These are phyloP conservation scores for Nylanderia fulva DNA, from an alignment of 1,140 invertebrate species.

Conservation along the genomic window DNA sequence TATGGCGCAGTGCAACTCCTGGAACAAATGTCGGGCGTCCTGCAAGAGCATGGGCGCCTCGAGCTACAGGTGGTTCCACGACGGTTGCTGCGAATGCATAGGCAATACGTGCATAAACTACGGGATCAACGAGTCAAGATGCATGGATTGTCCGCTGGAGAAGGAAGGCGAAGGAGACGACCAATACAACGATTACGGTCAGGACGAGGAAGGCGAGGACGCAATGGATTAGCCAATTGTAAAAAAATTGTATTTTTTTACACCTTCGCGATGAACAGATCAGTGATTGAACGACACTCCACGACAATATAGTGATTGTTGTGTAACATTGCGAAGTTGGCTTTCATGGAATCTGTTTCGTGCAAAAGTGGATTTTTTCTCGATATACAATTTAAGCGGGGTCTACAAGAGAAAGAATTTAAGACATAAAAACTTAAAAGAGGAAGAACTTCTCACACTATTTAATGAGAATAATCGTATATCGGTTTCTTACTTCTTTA, in stretches of 20 bases:
- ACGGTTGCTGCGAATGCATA: conserved; percentile 98
- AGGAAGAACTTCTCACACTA: too few species aligned
- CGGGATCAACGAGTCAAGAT: conserved; percentile 95
- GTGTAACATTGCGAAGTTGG: background rate
- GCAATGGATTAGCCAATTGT: conserved; percentile 65
- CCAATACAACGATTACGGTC: conserved; percentile 83
- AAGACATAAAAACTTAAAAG: too few species aligned
- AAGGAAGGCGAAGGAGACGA: conserved; percentile 78
- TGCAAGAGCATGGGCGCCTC: conserved; percentile 92
- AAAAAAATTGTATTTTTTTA: too few species aligned
- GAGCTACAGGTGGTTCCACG: conserved; percentile 96
- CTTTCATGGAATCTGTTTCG: background rate
- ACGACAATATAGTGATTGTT: background rate
- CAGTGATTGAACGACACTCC: background rate
- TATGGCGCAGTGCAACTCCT: conserved; percentile 95
- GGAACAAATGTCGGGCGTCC: conserved; percentile 93
- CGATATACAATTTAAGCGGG: too few species aligned
- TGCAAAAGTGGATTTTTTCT: background rate
- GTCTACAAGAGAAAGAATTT: too few species aligned
- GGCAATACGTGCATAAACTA: conserved; percentile 96
- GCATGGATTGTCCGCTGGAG: conserved; percentile 78
- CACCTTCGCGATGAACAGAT: background rate
- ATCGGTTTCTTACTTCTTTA: too few species aligned
- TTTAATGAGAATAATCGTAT: too few species aligned
- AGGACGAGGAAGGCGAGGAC: conserved; percentile 80